Base-by-base conservation (phyloP, 2,888 invertebrate genomes). In the Himalopsyche anomala region DNA sequence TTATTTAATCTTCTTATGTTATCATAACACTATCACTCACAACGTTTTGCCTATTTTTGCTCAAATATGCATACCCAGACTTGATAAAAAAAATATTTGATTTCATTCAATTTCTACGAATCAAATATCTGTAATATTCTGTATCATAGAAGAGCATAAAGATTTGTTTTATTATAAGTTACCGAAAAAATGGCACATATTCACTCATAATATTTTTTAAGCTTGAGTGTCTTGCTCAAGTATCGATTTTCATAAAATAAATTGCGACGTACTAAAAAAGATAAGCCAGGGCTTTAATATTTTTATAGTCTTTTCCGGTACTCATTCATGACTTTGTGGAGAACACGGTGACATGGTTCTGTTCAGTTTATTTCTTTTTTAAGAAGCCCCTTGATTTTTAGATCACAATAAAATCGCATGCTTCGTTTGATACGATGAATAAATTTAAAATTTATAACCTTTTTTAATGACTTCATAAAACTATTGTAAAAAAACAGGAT, bases 351-450 rank as follows among this genome's bases (percentile, higher is more conserved):
- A 74, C 74, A 74, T 36, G 74, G 12, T 36, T 36, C 38, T 12
- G 36, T 74, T 74, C 74, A 15, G 74, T 74, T 74, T 74, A 74
- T 74, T 74, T 74, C 74, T 38, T 74, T 74, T 19, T 74, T 74
- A 38, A 36, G 36, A 38, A 62, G 15, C 74, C 36, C 74, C 15
- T 51, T 12, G 38, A 38, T 74, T 74, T 51, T 74, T 74, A 74
- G 38, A 74, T 36, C 28, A 74, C 38, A 74, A 74, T 74, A 74
- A 74, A 74, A 38, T 74, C 15, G 74, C 36, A 12, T 74, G 15
- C 74, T 74, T 74, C 74, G n/a, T 74, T 74, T 74, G 12, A 36
- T 38, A 74, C 74, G 74, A 9, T 9, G 74, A 74, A 74, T 74
- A 38, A 74, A 74, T 74, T 74, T 74, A n/a, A 74, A 74, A 36